Evolutionary conservation across 2,797 vertebrate genomes (phyloP).

Genomic region (Enteromius treurensis): DNA sequence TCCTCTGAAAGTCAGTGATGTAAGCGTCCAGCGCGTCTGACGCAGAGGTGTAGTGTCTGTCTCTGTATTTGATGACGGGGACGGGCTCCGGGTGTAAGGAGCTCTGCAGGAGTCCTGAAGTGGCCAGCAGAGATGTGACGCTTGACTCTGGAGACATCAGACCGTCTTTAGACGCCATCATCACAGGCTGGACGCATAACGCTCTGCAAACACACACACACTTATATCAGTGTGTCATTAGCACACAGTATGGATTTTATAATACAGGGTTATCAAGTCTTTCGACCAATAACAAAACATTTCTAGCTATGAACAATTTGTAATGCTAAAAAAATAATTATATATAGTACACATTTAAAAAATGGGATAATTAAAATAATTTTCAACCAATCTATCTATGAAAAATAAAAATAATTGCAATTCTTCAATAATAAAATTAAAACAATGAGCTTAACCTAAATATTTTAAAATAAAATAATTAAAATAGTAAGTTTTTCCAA

Average conservation of each 20-base stretch:
- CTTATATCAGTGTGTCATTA: neutral
- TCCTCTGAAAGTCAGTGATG: conserved; percentile 84
- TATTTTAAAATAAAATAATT: too few species aligned
- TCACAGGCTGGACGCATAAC: neutral
- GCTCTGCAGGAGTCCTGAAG: conserved; percentile 71
- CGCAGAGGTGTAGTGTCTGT: conserved; percentile 82
- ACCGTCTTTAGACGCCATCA: conserved; percentile 64
- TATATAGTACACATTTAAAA: too few species aligned
- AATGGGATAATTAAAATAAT: neutral
- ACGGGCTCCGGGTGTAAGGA: conserved; percentile 53
- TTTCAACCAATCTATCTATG: neutral
- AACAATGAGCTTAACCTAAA: too few species aligned
- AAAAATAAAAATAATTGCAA: neutral
- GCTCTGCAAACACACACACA: neutral
- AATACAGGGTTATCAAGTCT: neutral
- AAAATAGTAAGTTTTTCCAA: too few species aligned
- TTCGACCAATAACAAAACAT: neutral
- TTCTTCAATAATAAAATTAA: neutral
- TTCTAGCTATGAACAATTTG: neutral
- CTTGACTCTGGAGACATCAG: conserved; percentile 79
- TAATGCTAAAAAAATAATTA: too few species aligned
- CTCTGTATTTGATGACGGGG: conserved; percentile 75
- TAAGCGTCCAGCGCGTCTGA: conserved; percentile 87
- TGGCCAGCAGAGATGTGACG: conserved; percentile 80
- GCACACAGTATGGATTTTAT: neutral